Conservation (phyloP, 2,888 invertebrate species). For the Tenthredo distinguenda region DNA sequence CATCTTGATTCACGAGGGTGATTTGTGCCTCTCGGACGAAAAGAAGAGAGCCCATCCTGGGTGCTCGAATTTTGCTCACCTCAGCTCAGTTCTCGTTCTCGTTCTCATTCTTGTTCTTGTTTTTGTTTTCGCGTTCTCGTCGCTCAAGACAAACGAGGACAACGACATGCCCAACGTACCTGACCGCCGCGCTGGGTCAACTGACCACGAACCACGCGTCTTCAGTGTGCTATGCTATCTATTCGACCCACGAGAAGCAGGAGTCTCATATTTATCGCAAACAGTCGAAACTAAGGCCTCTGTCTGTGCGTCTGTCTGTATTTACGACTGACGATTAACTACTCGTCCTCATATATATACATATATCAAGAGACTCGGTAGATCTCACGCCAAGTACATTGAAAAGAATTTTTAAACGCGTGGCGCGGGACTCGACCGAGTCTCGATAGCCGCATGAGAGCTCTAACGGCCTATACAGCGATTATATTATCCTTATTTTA, state of each 20-base stretch:
- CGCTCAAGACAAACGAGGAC: slow-evolving; percentile 30
- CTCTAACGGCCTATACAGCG: too few species aligned
- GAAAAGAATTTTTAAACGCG: too few species aligned
- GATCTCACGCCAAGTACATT: too few species aligned
- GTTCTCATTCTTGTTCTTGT: background rate
- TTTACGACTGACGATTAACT: background rate
- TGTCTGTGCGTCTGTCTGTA: background rate
- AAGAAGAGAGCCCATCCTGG: background rate
- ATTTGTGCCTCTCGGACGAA: slow-evolving; percentile 26
- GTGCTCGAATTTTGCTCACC: slow-evolving; percentile 30
- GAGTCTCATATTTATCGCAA: slow-evolving; percentile 8
- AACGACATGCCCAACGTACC: slow-evolving; percentile 17
- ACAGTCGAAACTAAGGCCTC: background rate
- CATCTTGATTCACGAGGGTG: slow-evolving; percentile 45
- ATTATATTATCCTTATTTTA: too few species aligned
- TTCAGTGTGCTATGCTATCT: background rate
- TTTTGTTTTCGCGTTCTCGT: background rate
- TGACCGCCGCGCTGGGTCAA: slow-evolving; percentile 39
- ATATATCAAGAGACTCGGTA: background rate
- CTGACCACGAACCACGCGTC: background rate
- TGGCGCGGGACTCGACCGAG: too few species aligned
- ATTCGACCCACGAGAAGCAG: background rate
- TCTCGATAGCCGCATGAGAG: too few species aligned
- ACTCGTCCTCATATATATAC: background rate
- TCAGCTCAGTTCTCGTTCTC: background rate